Evolutionary conservation across 2,797 vertebrate genomes (phyloP), one percentile per base, ranked within the genome.

Genomic region (Poeciliopsis turneri): DNA sequence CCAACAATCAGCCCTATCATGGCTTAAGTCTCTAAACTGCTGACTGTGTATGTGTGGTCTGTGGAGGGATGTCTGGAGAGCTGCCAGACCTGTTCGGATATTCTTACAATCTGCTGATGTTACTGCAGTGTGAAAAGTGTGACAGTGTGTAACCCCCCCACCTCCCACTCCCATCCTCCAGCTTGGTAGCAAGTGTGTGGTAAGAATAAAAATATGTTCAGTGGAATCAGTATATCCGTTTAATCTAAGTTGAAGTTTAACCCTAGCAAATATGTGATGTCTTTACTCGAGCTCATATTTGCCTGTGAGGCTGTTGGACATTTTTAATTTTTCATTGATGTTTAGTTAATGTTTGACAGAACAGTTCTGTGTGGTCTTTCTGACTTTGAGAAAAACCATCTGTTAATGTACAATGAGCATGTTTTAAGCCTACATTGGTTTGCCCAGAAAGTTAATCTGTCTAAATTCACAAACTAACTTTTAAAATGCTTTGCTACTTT

Each of bases 311-410:
- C 92, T 93, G 93, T 82, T 89, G 75, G 78, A 45, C 43, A 64
- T 76, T 41, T n/a, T 57, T 2, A 59, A 33, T 33, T 33, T 88
- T 81, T 74, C 79, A 72, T 76, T 61, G 10, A 81, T 82, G 80
- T 87, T 80, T 84, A 49, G 86, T 92, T 90, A 85, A 90, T 89
- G 86, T 88, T 87, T 90, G 78, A 87, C 78, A 39, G 28, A n/a
- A n/a, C n/a, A 78, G 6, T 74, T 71, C 82, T 81, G 84, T 76
- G 88, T 87, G 39, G 81, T 87, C 83, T 84, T 43, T 84, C 57
- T 75, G 39, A 76, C 72, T 49, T 84, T 74, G 28, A 83, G 76
- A 76, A 84, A 23, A 68, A 39, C 82, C 85, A 76, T 86, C 82
- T 92, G 78, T 70, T 39, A 72, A 72, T 59, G 79, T 84, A 71